Evolutionary conservation across 2,797 vertebrate genomes (phyloP), one percentile per base, ranked within the genome.

Genomic region (Periparus ater): DNA sequence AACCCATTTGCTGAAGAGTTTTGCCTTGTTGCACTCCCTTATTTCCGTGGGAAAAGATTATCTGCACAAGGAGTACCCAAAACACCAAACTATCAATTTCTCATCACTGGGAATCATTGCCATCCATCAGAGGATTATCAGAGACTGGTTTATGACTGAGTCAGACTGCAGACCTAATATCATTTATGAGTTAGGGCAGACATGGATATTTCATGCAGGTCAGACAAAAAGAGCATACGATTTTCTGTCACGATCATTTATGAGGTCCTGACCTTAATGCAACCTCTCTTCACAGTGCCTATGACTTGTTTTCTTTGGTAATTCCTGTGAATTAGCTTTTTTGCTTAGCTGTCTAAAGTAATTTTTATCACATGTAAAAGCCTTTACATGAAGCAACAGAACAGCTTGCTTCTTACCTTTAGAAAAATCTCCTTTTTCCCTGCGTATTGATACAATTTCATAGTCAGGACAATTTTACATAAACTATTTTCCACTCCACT

Each of bases 161-260:
- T 67, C 82, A 72, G 55, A 27, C 79, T 92, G 16, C 67, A 93
- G 74, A 84, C 34, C 70, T 67, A 79, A 38, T 90, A 78, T 53
- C 85, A 84, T 85, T 91, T 94, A 78, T 60, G 82, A 96, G 82
- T 67, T 76, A 78, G 36, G n/a, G 88, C 68, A 94, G 79, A 94
- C 76, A 84, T 13, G 51, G 91, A 47, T 95, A 79, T 95, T 95
- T 97, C 91, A 90, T 32, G 65, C 83, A 90, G 88, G 92, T 92
- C 85, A 93, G 89, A 91, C 50, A 93, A 66, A 95, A 91, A 77
- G 79, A 92, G 89, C 82, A 71, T 86, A 96, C 48, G 73, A 94
- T 96, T 96, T 96, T 94, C 91, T 96, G 94, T 91, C 96, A 94
- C 25, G 45, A 96, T 94, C 92, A 86, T 96, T 97, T 96, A 95